Evolutionary conservation across 2,113 vertebrate genomes (phyloP).

Genomic region (Tricholaema leucomelas): DNA sequence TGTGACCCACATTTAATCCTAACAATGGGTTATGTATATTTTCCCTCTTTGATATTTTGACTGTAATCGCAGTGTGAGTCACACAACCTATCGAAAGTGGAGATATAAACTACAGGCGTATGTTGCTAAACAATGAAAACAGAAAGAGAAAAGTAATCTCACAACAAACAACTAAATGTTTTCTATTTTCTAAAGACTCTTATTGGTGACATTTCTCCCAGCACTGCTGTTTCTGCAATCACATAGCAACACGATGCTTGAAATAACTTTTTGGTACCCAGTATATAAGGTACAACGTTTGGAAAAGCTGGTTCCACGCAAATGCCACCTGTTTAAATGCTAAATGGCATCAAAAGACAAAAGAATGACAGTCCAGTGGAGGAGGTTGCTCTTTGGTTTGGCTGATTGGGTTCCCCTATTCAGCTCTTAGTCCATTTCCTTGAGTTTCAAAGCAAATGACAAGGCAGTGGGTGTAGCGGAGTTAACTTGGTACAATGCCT

Average conservation of each 20-base stretch:
- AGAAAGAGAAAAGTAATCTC: constrained; percentile 51
- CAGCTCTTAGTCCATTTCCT: neutral
- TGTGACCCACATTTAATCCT: constrained; percentile 49
- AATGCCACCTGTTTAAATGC: constrained; percentile 59
- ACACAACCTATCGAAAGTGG: constrained; percentile 66
- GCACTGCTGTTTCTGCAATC: constrained; percentile 65
- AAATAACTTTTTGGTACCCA: constrained; percentile 69
- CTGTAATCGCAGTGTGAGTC: constrained; percentile 63
- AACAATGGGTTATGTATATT: constrained; percentile 67
- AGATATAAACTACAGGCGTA: constrained; percentile 32
- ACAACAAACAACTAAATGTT: constrained; percentile 55
- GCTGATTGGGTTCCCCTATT: neutral
- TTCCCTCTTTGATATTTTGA: constrained; percentile 38
- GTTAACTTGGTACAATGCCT: constrained; percentile 21
- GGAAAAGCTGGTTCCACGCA: constrained; percentile 53
- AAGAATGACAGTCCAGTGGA: neutral
- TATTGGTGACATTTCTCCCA: constrained; percentile 69
- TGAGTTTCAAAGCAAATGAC: constrained; percentile 27
- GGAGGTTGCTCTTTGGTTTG: neutral
- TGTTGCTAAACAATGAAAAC: constrained; percentile 61
- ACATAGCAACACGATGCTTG: constrained; percentile 68
- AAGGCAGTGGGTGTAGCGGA: neutral
- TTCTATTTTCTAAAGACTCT: constrained; percentile 70
- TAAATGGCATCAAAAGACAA: constrained; percentile 53
- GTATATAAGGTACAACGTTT: constrained; percentile 41